Evolutionary conservation across 2,888 invertebrate genomes (phyloP), one percentile per base, ranked within the genome.

Genomic region (Amblyjoppa proteus): DNA sequence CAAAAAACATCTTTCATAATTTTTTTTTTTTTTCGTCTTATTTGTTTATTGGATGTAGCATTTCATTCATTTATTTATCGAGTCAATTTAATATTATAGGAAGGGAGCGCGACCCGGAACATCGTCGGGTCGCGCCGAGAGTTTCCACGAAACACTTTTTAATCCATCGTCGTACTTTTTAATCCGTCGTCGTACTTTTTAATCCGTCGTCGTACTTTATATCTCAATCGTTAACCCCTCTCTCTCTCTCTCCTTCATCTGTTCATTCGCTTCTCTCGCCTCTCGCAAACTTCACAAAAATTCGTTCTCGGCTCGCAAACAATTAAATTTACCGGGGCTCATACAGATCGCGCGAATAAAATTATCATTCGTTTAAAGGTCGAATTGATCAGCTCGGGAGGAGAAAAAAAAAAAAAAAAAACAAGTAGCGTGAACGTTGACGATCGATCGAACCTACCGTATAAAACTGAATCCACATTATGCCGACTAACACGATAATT

Each of bases 391-490:
- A 85, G 87, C 83, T 85, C 87, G 83, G 87, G 61, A 64, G 11
- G 9, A 71, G 38, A 58, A 41, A 64, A 51, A 51, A 51, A 58
- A 41, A 64, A 51, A 51, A 56, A 68, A 66, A 45, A 38, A 58
- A 69, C 49, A 64, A 61, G 61, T 58, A 81, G 71, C 66, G 78
- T 64, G 66, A 80, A 81, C 64, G 64, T 64, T 34, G 86, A 77
- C 86, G 87, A 87, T 87, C 88, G 85, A 88, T 85, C 86, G 87
- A 88, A 87, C 81, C 85, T 90, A 91, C 83, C 89, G 89, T 92
- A 91, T 88, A 92, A 92, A 92, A 76, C 92, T 89, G 90, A 91
- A 92, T 92, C 89, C 90, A 91, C 91, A 91, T 91, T 91, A 92
- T 90, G 90, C 88, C 90, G 92, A 90, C 91, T 91, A 91, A 91